Evolutionary conservation across 1,140 invertebrate genomes (phyloP).

Genomic region (Conus betulinus): DNA sequence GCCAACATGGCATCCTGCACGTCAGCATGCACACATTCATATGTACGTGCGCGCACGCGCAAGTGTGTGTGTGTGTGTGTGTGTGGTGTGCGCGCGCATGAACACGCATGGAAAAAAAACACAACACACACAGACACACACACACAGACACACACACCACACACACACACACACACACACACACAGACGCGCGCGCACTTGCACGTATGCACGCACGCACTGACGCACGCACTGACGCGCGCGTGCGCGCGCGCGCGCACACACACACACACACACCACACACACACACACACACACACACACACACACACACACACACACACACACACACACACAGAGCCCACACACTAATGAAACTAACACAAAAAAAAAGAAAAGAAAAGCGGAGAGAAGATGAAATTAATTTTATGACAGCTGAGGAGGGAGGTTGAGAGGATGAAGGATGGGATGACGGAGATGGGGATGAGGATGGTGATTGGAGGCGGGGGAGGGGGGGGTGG

Average conservation of each 20-base stretch:
- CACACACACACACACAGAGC: neutral
- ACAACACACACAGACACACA: too few species aligned
- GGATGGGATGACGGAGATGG: neutral
- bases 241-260: too few species aligned
- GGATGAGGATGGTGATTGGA: slow-evolving; percentile 37
- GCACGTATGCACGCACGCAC: too few species aligned
- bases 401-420: neutral
- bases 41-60: too few species aligned
- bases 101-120: too few species aligned
- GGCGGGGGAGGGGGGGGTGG: neutral
- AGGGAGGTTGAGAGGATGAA: neutral
- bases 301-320: slow-evolving; percentile 12
- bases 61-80: too few species aligned
- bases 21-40: too few species aligned
- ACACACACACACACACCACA: slow-evolving; percentile 16
- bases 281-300: slow-evolving; percentile 8
- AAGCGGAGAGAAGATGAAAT: neutral
- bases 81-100: too few species aligned
- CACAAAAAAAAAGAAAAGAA: neutral
- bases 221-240: too few species aligned
- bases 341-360: neutral
- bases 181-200: too few species aligned
- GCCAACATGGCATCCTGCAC: neutral
- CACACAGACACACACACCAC: too few species aligned
- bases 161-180: too few species aligned